Percentiles rank a stretch among this genome's conserved stretches.
These are phyloP conservation scores for Creontiades dilutus DNA, from an alignment of 2,888 invertebrate species.

Conservation along the genomic window DNA sequence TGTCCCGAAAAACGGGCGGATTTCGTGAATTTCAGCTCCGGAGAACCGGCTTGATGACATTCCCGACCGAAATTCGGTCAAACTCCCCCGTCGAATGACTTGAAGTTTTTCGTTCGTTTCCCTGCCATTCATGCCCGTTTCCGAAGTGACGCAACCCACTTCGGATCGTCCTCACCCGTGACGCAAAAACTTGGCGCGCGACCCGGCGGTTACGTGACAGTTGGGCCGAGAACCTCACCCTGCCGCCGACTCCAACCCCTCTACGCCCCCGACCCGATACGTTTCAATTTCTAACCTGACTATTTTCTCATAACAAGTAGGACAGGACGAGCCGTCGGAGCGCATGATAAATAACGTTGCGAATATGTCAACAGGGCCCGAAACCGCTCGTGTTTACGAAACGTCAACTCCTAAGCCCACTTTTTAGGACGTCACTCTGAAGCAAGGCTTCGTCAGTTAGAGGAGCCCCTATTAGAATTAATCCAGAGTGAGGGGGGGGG, in stretches of 20 bases:
- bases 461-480: no score
- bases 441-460: no score
- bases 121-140: conserved; percentile 6
- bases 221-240: no score
- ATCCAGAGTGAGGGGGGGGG: no score
- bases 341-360: conserved; percentile 2
- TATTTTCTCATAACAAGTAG: conserved; percentile 25
- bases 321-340: background rate
- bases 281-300: conserved; percentile 16
- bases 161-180: background rate
- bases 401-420: background rate
- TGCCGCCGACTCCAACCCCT: background rate
- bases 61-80: conserved; percentile 25
- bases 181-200: conserved; percentile 16
- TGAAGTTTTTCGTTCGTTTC: background rate
- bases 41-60: background rate
- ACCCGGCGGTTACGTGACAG: conserved; percentile 8
- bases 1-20: no score
- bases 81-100: no score
- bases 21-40: background rate
- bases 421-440: no score
- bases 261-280: background rate
- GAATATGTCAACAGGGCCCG: background rate
- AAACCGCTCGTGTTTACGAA: background rate
- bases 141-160: background rate